These are phyloP conservation scores for Megaceryle maxima DNA, from an alignment of 2,113 vertebrate species.

Conservation along the genomic window DNA sequence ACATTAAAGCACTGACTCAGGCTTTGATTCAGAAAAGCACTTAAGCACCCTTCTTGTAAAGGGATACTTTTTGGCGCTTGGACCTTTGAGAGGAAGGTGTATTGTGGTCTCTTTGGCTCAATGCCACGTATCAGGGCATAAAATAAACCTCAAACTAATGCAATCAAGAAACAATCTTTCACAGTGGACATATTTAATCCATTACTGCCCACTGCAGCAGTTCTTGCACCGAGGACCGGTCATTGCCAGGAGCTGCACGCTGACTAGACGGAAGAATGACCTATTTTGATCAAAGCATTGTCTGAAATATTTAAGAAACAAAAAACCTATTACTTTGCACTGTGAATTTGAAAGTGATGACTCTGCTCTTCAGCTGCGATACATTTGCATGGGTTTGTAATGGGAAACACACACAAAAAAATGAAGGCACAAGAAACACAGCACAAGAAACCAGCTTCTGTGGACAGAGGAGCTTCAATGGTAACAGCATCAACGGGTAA, in stretches of 20 bases:
- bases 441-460: not conserved
- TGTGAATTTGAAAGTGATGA: not conserved
- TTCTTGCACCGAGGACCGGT: slow-evolving; percentile 15
- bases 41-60: slow-evolving; percentile 67
- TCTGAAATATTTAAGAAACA: not conserved
- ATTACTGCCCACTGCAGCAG: slow-evolving; percentile 38
- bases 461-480: not conserved
- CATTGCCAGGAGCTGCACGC: not conserved
- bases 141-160: slow-evolving; percentile 48
- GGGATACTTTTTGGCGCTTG: slow-evolving; percentile 8
- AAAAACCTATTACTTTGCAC: not conserved
- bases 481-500: not conserved
- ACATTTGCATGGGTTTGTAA: not conserved
- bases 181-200: slow-evolving; percentile 39
- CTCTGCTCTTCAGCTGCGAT: not conserved
- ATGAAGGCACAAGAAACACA: not conserved
- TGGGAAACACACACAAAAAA: not conserved
- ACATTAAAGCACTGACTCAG: slow-evolving; percentile 62
- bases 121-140: not conserved
- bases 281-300: slow-evolving; percentile 4
- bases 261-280: not conserved
- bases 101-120: slow-evolving; percentile 45
- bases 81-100: slow-evolving; percentile 47
- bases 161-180: slow-evolving; percentile 37
- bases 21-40: slow-evolving; percentile 71